phyloP scores from a whole-genome alignment of 2,888 invertebrate species.

The Elgonia sp. region DNA sequence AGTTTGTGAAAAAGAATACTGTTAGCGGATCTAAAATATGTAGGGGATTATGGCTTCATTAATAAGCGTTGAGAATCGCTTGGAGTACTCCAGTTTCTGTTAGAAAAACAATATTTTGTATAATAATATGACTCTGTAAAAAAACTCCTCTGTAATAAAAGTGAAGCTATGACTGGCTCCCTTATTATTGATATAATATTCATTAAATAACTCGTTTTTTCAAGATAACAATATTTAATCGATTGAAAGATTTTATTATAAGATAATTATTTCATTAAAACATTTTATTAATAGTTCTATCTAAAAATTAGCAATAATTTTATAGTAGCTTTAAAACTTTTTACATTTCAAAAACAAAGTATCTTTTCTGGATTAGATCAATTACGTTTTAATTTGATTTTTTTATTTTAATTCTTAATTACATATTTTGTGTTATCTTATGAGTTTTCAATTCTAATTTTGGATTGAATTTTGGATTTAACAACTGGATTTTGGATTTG shows the following conservation, averaged over 20 bases:
- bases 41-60: slow-evolving; percentile 57
- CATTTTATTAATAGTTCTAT: not conserved
- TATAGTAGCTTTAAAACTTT: too few relatives aligned
- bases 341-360: too few relatives aligned
- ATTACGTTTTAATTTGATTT: too few relatives aligned
- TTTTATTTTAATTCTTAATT: too few relatives aligned
- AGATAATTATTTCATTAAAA: not conserved
- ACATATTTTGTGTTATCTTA: too few relatives aligned
- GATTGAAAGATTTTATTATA: too few relatives aligned
- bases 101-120: slow-evolving; percentile 33
- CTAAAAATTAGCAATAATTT: not conserved
- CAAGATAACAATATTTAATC: too few relatives aligned
- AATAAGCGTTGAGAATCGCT: slow-evolving; percentile 51
- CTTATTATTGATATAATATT: not conserved
- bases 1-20: too few relatives aligned
- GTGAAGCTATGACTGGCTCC: not conserved
- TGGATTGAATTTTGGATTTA: too few relatives aligned
- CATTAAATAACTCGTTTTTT: not conserved
- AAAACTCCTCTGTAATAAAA: not conserved
- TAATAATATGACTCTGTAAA: slow-evolving; percentile 1
- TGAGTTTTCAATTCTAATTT: too few relatives aligned
- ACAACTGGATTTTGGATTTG: too few relatives aligned
- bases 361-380: too few relatives aligned
- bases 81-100: slow-evolving; percentile 30
- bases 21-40: slow-evolving; percentile 28